A percentile compares a stretch with the other conserved stretches of the same genome.
phyloP scores from a whole-genome alignment of 2,113 vertebrate species.

The Rhabdornis inornatus region DNA sequence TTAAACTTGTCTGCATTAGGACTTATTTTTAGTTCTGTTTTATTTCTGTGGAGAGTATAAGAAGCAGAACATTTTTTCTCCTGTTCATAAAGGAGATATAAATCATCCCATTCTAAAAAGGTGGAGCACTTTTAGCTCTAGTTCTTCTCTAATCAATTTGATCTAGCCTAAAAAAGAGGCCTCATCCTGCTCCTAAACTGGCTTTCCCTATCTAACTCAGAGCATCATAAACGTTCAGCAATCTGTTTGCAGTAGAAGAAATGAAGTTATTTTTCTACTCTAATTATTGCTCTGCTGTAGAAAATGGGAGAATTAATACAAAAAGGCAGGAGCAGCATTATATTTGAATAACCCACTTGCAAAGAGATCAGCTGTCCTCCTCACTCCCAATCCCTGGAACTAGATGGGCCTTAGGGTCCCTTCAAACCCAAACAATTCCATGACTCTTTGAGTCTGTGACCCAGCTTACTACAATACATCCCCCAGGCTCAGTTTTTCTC shows the following conservation, averaged over 20 bases:
- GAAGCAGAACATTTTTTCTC: conserved; percentile 52
- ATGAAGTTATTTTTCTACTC: background rate
- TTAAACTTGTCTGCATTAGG: conserved; percentile 22
- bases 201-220: background rate
- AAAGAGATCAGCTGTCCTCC: background rate
- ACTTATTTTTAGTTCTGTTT: conserved; percentile 52
- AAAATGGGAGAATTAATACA: background rate
- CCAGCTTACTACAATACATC: background rate
- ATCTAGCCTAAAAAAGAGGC: background rate
- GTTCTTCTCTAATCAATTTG: background rate
- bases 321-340: background rate
- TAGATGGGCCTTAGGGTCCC: background rate
- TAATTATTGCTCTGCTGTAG: background rate
- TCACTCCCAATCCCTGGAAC: background rate
- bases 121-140: conserved; percentile 26
- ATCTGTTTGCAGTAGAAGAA: background rate
- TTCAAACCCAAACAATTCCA: background rate
- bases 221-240: background rate
- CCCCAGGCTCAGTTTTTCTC: background rate
- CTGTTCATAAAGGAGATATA: conserved; percentile 47
- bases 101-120: conserved; percentile 53
- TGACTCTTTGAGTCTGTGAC: background rate
- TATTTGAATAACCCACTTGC: background rate
- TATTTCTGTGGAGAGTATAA: conserved; percentile 26
- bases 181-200: background rate